phyloP scores from a whole-genome alignment of 1,140 invertebrate species.

The Ectropis grisescens region DNA sequence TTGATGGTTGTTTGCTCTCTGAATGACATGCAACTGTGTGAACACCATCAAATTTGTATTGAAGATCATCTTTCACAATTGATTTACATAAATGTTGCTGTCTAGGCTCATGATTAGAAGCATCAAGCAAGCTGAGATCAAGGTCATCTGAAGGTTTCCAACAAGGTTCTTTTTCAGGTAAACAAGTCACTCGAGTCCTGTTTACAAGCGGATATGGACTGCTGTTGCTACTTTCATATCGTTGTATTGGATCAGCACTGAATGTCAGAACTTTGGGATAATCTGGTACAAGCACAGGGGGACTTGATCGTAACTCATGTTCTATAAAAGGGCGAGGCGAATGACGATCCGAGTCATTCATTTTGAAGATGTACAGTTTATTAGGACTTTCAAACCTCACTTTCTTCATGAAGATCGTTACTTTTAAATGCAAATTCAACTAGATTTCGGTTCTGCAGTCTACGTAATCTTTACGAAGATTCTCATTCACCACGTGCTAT shows the following conservation, averaged over 20 bases:
- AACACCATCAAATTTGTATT: conserved; percentile 2
- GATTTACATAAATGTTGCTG: conserved; percentile 7
- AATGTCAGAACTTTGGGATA: conserved; percentile 19
- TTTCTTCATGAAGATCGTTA: conserved; percentile 42
- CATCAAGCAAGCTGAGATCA: conserved; percentile 50
- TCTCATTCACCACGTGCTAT: too few relatives aligned
- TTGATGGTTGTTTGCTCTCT: background rate
- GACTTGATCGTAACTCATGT: conserved; percentile 17
- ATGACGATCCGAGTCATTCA: conserved; percentile 44
- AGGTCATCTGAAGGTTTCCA: conserved; percentile 42
- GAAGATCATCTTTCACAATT: too few relatives aligned
- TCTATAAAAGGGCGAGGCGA: conserved; percentile 47
- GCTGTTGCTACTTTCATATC: conserved; percentile 38
- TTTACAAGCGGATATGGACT: conserved; percentile 35
- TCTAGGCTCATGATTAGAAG: conserved; percentile 15
- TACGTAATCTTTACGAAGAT: too few relatives aligned
- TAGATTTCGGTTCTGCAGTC: too few relatives aligned
- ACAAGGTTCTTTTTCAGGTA: conserved; percentile 15
- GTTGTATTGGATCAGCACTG: conserved; percentile 33
- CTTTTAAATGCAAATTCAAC: too few relatives aligned
- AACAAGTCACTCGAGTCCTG: conserved; percentile 30
- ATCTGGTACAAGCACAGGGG: conserved; percentile 10
- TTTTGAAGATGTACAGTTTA: conserved; percentile 17
- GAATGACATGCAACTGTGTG: background rate
- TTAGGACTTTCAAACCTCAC: conserved; percentile 46